Conservation (phyloP, 1,140 invertebrate genomes). For the Megathymus violae region DNA sequence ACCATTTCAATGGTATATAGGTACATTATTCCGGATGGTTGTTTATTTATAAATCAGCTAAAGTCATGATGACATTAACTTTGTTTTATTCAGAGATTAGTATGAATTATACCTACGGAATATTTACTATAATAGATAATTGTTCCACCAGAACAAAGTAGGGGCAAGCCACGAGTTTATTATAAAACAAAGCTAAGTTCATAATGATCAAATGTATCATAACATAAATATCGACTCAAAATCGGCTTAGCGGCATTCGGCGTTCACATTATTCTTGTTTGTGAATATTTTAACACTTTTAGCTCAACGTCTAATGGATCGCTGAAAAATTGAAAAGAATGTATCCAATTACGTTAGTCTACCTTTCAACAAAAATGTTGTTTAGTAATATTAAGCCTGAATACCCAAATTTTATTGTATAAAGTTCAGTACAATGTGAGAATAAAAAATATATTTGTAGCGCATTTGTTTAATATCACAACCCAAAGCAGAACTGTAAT, state of each 20-base stretch:
- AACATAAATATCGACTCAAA: constrained; percentile 20
- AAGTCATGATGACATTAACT: no score
- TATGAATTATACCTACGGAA: no score
- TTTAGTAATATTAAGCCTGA: constrained; percentile 37
- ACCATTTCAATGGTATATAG: no score
- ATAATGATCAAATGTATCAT: background rate
- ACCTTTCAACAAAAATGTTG: constrained; percentile 52
- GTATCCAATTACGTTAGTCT: constrained; percentile 51
- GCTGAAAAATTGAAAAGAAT: constrained; percentile 54
- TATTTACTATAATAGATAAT: no score
- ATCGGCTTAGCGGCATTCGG: constrained; percentile 3
- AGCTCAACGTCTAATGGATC: constrained; percentile 48
- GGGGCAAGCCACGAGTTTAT: no score
- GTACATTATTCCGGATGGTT: no score
- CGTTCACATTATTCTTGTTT: constrained; percentile 44
- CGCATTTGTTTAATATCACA: background rate
- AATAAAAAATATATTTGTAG: background rate
- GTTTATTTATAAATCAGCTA: no score
- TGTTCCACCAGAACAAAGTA: no score
- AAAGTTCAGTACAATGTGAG: background rate
- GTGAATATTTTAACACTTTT: constrained; percentile 57
- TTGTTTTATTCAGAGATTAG: no score
- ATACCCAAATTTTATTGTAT: background rate
- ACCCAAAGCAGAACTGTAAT: background rate
- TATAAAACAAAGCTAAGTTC: no score